Evolutionary conservation across 2,797 vertebrate genomes (phyloP).

Genomic region (Myotis findleyi): DNA sequence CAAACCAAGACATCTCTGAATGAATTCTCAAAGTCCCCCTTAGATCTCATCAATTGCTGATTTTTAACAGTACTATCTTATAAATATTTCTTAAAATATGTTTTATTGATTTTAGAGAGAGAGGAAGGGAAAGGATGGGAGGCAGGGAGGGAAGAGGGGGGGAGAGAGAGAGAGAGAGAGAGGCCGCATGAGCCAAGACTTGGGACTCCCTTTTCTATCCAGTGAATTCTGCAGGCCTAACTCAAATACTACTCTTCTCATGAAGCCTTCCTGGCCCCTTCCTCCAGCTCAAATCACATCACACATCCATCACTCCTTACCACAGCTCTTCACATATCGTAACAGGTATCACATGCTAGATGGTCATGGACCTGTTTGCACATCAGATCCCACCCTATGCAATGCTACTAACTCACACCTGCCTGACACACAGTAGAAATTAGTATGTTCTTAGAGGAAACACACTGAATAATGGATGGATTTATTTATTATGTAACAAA

Average conservation of each 20-base stretch:
- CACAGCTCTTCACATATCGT: neutral
- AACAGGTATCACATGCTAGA: neutral
- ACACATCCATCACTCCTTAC: neutral
- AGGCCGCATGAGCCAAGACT: neutral
- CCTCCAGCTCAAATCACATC: neutral
- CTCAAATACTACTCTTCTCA: neutral
- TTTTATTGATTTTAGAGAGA: no score
- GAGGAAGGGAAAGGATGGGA: no score
- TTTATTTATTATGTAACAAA: constrained; percentile 9
- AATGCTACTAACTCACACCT: neutral
- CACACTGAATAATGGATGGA: neutral
- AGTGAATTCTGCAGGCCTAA: constrained; percentile 1
- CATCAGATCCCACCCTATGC: neutral
- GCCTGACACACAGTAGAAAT: neutral
- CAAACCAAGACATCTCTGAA: neutral
- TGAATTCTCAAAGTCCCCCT: neutral
- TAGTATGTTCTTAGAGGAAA: constrained; percentile 31
- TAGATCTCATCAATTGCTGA: neutral
- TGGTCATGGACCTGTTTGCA: neutral
- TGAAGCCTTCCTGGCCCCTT: neutral
- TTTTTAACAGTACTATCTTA: neutral
- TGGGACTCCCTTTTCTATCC: neutral
- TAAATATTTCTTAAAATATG: neutral
- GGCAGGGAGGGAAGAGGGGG: no score
- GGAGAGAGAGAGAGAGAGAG: neutral